phyloP scores from a whole-genome alignment of 2,888 invertebrate species.

The Harpagoxenus sublaevis region DNA sequence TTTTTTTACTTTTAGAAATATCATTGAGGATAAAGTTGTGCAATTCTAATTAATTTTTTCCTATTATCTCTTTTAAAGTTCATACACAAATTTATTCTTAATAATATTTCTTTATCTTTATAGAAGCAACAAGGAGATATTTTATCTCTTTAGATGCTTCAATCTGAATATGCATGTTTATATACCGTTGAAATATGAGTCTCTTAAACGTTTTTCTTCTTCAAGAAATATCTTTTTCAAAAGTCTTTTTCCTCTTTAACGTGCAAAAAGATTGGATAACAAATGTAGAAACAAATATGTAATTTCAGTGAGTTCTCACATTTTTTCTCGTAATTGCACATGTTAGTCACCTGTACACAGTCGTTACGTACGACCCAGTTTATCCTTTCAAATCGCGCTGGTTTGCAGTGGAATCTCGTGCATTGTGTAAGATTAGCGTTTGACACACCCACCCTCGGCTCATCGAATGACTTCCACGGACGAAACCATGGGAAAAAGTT shows the following conservation, averaged over 20 bases:
- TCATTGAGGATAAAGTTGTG: not conserved
- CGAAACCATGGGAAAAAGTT: constrained; percentile 55
- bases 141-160: not conserved
- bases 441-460: constrained; percentile 23
- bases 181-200: not conserved
- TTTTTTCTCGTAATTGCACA: not conserved
- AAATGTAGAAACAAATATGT: not conserved
- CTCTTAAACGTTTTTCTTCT: not conserved
- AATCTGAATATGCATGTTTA: not conserved
- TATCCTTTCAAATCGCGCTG: constrained; percentile 28
- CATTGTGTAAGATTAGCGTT: constrained; percentile 36
- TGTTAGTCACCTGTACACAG: constrained; percentile 1
- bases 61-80: not conserved
- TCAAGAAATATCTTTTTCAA: not conserved
- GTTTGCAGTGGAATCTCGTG: constrained; percentile 21
- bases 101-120: not conserved
- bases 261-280: not conserved
- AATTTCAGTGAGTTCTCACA: not conserved
- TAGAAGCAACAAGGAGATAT: not conserved
- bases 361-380: not conserved
- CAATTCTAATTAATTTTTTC: not conserved
- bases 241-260: not conserved
- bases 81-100: not conserved
- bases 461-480: constrained; percentile 65
- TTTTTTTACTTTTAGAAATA: not conserved